Conservation (phyloP, 1,140 invertebrate species). For the Trachymyrmex cornetzi region DNA sequence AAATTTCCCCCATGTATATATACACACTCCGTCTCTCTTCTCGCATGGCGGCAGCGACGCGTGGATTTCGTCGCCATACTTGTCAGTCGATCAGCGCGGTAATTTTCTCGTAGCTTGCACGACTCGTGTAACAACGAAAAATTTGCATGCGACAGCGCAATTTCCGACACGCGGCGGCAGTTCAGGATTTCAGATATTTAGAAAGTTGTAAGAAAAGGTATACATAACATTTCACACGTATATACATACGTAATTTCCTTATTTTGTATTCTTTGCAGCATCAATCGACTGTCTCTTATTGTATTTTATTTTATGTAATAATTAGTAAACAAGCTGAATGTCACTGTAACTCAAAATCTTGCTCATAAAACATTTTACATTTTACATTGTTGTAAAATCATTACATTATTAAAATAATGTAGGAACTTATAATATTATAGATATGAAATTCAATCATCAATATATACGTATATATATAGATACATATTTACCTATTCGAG, state of each 20-base stretch:
- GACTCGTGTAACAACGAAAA: conserved; percentile 17
- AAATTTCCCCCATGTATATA: conserved; percentile 76
- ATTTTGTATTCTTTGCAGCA: background rate
- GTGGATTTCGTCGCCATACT: background rate
- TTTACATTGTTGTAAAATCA: background rate
- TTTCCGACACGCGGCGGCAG: conserved; percentile 34
- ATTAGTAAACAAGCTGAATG: background rate
- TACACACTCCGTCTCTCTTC: conserved; percentile 46
- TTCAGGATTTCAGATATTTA: background rate
- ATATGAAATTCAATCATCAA: background rate
- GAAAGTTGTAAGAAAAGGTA: background rate
- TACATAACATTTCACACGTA: conserved; percentile 20
- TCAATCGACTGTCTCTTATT: background rate
- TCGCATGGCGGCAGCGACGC: conserved; percentile 20
- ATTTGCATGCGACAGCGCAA: conserved; percentile 33
- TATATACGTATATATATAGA: background rate
- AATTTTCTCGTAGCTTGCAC: conserved; percentile 12
- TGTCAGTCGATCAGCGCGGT: background rate
- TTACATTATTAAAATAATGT: background rate
- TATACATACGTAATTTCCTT: background rate
- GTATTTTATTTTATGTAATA: background rate
- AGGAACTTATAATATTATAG: background rate
- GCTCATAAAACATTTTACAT: background rate
- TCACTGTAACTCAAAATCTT: background rate
- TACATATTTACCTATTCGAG: background rate